Base-by-base conservation (phyloP, 2,888 invertebrate genomes). In the Meliscaeva auricollis region DNA sequence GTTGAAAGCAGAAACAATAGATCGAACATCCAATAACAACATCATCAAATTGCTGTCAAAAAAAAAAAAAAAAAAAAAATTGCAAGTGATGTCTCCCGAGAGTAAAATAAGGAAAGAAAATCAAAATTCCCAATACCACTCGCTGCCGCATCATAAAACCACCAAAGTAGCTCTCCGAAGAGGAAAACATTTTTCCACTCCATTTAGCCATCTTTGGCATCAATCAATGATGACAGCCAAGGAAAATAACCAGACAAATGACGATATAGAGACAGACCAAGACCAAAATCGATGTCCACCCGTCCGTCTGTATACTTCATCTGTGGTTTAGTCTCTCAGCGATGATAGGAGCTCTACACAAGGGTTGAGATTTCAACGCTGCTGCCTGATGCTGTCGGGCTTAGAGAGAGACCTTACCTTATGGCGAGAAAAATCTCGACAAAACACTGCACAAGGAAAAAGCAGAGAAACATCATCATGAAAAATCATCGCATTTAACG, bases 221-320 rank as follows among this genome's bases (percentile, higher is more conserved):
- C 85, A 85, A 81, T 85, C 85, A 85, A 81, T 77, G 77, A 81
- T 81, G 85, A 85, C 85, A 85, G 73, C 73, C 30, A 60, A 73
- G 69, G 62, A 81, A 84, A 84, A 77, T 80, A 85, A 76, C 81
- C 75, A 81, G 62, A 81, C 81, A 76, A 72, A 70, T 69, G 70
- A 80, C 75, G 80, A 76, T 76, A 38, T 38, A 3, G 38, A 70
- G 79, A 79, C 69, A 74, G 54, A 60, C 69, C 30, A 46, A 58
- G 32, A 60, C 74, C 68, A 64, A 52, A 77, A 75, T 62, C 30
- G 46, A 35, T 44, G 74, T 60, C 35, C 52, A 35, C 13, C 38
- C 11, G 9, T 38, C 13, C 38, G 38, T 38, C 0, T 38, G 11
- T 38, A 0, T n/a, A n/a, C n/a, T 35, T 35, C 9, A 9, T 35